Base-by-base conservation (phyloP, 1,140 invertebrate genomes). In the Danaus plexippus region DNA sequence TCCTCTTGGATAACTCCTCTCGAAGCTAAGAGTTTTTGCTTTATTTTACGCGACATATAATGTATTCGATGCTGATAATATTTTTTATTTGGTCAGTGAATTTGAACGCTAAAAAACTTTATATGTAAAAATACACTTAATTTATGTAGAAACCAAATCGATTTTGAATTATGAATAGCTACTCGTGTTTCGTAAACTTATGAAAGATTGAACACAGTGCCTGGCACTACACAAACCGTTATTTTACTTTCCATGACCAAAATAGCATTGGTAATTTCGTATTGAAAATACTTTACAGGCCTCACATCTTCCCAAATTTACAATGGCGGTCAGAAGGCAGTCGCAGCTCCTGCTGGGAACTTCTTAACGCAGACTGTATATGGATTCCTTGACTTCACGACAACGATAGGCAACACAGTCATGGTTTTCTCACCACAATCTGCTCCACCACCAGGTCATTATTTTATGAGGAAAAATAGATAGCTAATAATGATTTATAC, bases 381-480 rank as follows among this genome's bases (percentile, higher is more conserved):
- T 68, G 95, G 95, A 10, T 96, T 96, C 79, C 85, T 95, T 40
- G 94, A 96, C 81, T 96, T 96, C 74, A 94, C 94, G 4, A 96
- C 95, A 0, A 96, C 94, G 0, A 95, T 96, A 66, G 94, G 94
- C 43, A 94, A 95, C 68, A 96, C 95, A 9, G 92, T 96, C 12
- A 96, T 96, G 93, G 91, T 96, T 7, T 96, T 96, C 80, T 95
- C 94, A 2, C 95, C 95, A 0, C 90, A 94, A 67, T 93, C 92
- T 69, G 90, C 91, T 13, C 90, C 91, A 48, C 77, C 90, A 71
- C 82, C 86, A 80, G 86, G 87, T 88, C 69, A 63, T 59, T 53
- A 11, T 64, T 43, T 63, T 15, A 13, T n/a, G 47, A 50, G 18
- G 49, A 46, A 52, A n/a, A 48, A 57, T 50, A 49, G 15, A 22